Base-by-base conservation (phyloP, 2,113 vertebrate species). In the Pelecanoides urinatrix region DNA sequence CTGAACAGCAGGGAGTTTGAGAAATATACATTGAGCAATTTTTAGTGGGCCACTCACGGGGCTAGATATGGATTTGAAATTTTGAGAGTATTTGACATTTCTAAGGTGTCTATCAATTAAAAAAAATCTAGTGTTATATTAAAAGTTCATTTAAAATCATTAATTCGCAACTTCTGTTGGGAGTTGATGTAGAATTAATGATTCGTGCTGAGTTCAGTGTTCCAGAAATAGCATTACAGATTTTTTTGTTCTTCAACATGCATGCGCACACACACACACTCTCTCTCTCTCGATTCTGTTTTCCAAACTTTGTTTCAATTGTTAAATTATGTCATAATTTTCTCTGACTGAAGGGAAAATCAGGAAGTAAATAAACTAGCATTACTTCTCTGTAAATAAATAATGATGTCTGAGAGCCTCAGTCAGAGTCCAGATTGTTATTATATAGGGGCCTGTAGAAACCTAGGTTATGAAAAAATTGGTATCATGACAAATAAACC, bases 231-330 rank as follows among this genome's bases (percentile, higher is more conserved):
- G 9, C 26, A 20, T 14, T 66, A 17, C 25, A 18, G 21, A n/a
- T 19, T 21, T 71, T 71, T 82, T 84, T 77, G 11, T 79, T 86
- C n/a, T 72, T 56, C 49, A 65, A 40, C 6, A 9, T 4, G 19
- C 13, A 3, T 2, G 2, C 9, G 4, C 7, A 4, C 42, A 27
- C 23, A 6, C 61, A 14, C 42, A 27, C 23, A 6, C 61, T 13
- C 14, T 8, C 26, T 3, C 18, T 11, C 21, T 44, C 29, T 26
- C 20, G 13, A 65, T 42, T 79, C 67, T 29, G 15, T 68, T 91
- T 84, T 67, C 47, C 62, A 59, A 88, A 52, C 38, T 62, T 78
- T 52, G 13, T 62, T 80, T 74, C 21, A 18, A 0, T 71, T 58
- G 14, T 80, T 92, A 77, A 74, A 74, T 88, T 49, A 45, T 16